These are phyloP conservation scores for Tribolium madens DNA, from an alignment of 1,140 invertebrate genomes.

Conservation along the genomic window DNA sequence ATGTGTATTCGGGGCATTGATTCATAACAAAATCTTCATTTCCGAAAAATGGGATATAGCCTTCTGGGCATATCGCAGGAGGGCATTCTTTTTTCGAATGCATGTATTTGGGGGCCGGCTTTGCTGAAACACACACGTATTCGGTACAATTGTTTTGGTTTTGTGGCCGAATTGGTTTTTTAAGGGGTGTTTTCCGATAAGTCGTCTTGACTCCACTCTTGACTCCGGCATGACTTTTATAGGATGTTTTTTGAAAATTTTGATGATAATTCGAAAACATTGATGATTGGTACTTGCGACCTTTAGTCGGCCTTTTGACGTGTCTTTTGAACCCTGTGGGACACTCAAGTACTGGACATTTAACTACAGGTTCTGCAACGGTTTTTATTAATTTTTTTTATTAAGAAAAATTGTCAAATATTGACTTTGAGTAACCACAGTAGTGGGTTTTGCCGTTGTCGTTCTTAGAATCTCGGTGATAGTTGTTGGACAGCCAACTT, in stretches of 20 bases:
- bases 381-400: not conserved
- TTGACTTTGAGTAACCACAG: slow-evolving; percentile 2
- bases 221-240: slow-evolving; percentile 42
- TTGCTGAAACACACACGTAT: slow-evolving; percentile 68
- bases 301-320: slow-evolving; percentile 57
- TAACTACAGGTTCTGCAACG: slow-evolving; percentile 40
- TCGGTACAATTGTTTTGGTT: slow-evolving; percentile 66
- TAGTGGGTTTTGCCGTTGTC: slow-evolving; percentile 42
- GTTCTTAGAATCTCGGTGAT: slow-evolving; percentile 13
- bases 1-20: slow-evolving; percentile 68
- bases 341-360: slow-evolving; percentile 64
- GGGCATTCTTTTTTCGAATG: slow-evolving; percentile 66
- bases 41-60: slow-evolving; percentile 66
- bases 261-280: slow-evolving; percentile 52
- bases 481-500: slow-evolving; percentile 72
- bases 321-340: slow-evolving; percentile 70
- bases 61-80: slow-evolving; percentile 70
- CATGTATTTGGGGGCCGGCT: slow-evolving; percentile 63
- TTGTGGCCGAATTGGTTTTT: slow-evolving; percentile 15
- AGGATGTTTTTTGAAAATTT: slow-evolving; percentile 29
- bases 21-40: not conserved
- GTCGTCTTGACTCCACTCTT: slow-evolving; percentile 57
- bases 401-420: not conserved
- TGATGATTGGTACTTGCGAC: slow-evolving; percentile 60
- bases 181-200: slow-evolving; percentile 9